Conservation (phyloP, 2,888 invertebrate genomes). For the Erebia aethiops region DNA sequence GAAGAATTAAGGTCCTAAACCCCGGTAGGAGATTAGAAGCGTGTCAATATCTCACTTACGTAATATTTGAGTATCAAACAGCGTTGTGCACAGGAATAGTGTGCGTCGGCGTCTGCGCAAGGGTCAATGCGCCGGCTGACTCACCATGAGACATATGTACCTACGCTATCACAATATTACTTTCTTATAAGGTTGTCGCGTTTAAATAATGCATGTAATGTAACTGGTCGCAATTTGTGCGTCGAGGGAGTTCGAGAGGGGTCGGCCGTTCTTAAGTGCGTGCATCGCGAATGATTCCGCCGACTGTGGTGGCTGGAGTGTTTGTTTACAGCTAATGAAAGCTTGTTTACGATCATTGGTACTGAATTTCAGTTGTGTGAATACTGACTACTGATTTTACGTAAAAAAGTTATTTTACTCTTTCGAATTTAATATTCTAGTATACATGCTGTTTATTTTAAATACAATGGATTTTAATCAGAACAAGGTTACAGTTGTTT, state of each 20-base stretch:
- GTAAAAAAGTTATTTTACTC: neutral
- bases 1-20: neutral
- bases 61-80: slow-evolving; percentile 59
- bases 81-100: slow-evolving; percentile 70
- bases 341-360: slow-evolving; percentile 3
- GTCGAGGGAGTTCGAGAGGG: slow-evolving; percentile 43
- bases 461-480: neutral
- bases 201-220: slow-evolving; percentile 81
- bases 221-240: slow-evolving; percentile 77
- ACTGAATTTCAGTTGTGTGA: neutral
- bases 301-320: slow-evolving; percentile 27
- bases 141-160: slow-evolving; percentile 73
- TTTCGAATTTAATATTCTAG: neutral
- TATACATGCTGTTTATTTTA: neutral
- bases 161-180: slow-evolving; percentile 76
- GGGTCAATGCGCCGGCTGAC: slow-evolving; percentile 75
- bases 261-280: slow-evolving; percentile 34
- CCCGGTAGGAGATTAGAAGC: slow-evolving; percentile 1
- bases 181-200: slow-evolving; percentile 79
- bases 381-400: neutral
- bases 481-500: neutral
- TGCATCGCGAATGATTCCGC: slow-evolving; percentile 36
- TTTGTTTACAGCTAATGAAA: slow-evolving; percentile 27
- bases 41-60: slow-evolving; percentile 39
- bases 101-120: slow-evolving; percentile 64